phyloP scores from a whole-genome alignment of 2,113 vertebrate species.

The Pelodiscus sinensis region DNA sequence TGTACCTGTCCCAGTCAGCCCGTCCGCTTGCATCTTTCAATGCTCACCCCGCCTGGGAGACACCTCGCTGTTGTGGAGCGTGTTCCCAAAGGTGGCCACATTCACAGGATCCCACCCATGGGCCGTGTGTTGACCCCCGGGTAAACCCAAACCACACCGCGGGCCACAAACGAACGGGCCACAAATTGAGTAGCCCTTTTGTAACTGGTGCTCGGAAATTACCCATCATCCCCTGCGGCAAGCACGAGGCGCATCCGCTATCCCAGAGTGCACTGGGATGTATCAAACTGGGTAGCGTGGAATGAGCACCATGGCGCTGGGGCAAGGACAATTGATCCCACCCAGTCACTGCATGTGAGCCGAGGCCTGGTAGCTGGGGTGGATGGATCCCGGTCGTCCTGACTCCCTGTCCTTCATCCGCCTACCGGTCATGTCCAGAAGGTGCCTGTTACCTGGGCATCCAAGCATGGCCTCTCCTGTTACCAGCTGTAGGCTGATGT shows the following conservation, averaged over 20 bases:
- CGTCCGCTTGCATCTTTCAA: too few species aligned
- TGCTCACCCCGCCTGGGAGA: too few species aligned
- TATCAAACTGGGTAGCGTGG: background rate
- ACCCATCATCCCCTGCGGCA: background rate
- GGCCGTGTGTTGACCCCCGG: too few species aligned
- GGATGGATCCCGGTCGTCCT: background rate
- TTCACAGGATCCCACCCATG: too few species aligned
- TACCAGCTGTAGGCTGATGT: background rate
- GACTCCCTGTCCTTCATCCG: background rate
- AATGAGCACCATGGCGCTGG: background rate
- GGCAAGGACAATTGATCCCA: background rate
- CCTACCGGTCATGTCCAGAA: background rate
- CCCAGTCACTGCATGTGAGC: background rate
- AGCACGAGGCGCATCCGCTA: background rate
- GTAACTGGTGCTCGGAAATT: background rate
- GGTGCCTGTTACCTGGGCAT: background rate
- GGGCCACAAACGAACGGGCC: too few species aligned
- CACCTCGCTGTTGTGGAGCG: too few species aligned
- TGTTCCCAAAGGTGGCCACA: too few species aligned
- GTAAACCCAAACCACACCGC: too few species aligned
- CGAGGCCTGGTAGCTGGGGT: too few species aligned
- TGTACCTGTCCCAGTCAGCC: too few species aligned
- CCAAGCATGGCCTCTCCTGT: background rate
- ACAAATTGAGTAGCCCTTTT: too few species aligned
- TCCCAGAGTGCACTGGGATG: background rate